Evolutionary conservation across 35 echinoderm and acorn worm genomes (phyloP).

Genomic region (Stichopus chloronotus): DNA sequence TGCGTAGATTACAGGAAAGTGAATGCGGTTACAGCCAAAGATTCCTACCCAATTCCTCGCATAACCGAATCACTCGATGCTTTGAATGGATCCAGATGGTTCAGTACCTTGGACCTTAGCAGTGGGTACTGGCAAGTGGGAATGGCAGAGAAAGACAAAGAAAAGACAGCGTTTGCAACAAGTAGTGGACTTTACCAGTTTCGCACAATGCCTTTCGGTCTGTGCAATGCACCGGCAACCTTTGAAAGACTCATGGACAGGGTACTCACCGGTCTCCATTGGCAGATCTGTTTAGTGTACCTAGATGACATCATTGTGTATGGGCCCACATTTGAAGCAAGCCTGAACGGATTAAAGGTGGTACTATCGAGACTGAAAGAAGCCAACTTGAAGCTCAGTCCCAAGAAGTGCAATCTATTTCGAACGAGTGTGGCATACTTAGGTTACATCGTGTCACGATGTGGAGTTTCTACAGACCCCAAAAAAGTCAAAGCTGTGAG

Average conservation of each 20-base stretch:
- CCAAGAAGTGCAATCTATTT: conserved; percentile 50
- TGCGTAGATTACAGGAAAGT: conserved; percentile 70
- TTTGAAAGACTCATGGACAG: conserved; percentile 57
- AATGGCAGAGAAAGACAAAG: conserved; percentile 22
- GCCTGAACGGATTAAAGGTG: neutral
- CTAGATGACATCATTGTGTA: conserved; percentile 50
- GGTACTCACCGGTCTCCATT: conserved; percentile 38
- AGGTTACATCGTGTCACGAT: conserved; percentile 40
- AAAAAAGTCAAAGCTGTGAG: conserved; percentile 14
- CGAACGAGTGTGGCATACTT: conserved; percentile 16
- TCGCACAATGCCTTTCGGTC: conserved; percentile 45
- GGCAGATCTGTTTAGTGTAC: conserved; percentile 46
- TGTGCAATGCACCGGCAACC: conserved; percentile 43
- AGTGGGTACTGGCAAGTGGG: conserved; percentile 68
- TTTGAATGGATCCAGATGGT: conserved; percentile 58
- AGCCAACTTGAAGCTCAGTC: conserved; percentile 47
- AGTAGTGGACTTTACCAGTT: conserved; percentile 27
- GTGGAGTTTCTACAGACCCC: conserved; percentile 37
- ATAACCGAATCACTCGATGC: conserved; percentile 75
- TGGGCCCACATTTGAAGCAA: conserved; percentile 20
- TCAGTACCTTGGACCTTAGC: conserved; percentile 57
- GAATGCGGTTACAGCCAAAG: conserved; percentile 38
- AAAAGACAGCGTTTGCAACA: conserved; percentile 44
- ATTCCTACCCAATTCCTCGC: conserved; percentile 65
- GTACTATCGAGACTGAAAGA: conserved; percentile 16